Base-by-base conservation (phyloP, 2,113 vertebrate genomes). In the Aplodontia rufa region DNA sequence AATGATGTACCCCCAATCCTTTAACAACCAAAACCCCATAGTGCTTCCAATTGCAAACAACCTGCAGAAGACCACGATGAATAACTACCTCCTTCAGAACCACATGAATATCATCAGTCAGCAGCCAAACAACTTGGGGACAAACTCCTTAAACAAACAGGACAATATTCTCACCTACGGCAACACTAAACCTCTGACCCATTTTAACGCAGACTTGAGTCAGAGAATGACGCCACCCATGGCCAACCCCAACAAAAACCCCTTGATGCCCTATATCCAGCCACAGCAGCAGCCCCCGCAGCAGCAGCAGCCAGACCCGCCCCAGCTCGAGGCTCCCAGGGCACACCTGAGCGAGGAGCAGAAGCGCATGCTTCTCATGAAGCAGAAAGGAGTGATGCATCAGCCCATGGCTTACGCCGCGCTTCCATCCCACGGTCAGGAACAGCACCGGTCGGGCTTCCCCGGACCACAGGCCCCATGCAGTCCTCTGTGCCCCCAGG, bases 21-120 rank as follows among this genome's bases (percentile, higher is more conserved):
- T 99, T 99, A 99, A 99, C 98, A 98, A 99, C 96, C 99, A 99
- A 98, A 99, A 99, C 97, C 98, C 99, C 62, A 98, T 99, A 98
- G 99, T 99, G 99, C 98, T 99, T 98, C 98, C 99, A 24, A 99
- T 99, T 99, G 98, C 99, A 97, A 99, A 98, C 96, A 99, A 99
- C 98, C 98, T 99, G 97, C 99, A 99, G 98, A 99, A 99, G 99
- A 98, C 99, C 85, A 96, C 99, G 58, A 98, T 99, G 98, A 99
- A 99, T 98, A 99, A 99, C 99, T 99, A 99, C 99, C 99, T 99
- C 99, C 99, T 99, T 98, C 99, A 99, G 97, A 99, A 99, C 97
- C 99, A 99, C 98, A 98, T 99, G 98, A 99, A 99, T 91, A 99
- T 99, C 98, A 99, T 99, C 98, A 99, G 96, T 98, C 99, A 99